Base-by-base conservation (phyloP, 2,888 invertebrate genomes). In the Leptinotarsa rubiginosa region DNA sequence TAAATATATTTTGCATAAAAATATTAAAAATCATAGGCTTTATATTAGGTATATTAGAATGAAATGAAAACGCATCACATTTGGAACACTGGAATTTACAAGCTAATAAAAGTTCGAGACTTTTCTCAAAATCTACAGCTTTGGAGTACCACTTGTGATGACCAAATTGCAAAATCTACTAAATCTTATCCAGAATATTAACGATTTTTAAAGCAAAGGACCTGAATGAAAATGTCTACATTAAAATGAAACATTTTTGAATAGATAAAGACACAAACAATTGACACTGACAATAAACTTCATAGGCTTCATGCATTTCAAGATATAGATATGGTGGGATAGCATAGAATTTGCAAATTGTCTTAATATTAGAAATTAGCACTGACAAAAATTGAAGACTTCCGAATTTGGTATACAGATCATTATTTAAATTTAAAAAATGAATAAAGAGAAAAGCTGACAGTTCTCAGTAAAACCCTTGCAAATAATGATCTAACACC, bases 1-100 rank as follows among this genome's bases (percentile, higher is more conserved):
- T 79, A 77, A 77, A 78, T 78, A 78, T 78, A 76, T 75, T 73
- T 76, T 73, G 77, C 78, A 79, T 79, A 78, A 79, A 77, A 79
- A 77, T 79, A 77, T 76, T 79, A 73, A 69, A 76, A 76, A 75
- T 73, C 73, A 79, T 78, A 79, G 77, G 79, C 76, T 77, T 77
- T 73, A 69, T 71, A 22, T 73, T 65, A 73, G 65, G 54, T 68
- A 65, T 75, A 69, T 73, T 75, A 75, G 64, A 73, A 64, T 69
- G 50, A 72, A 75, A 70, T 62, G 64, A 65, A 66, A 72, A 59
- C 67, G 41, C 69, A 71, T 72, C 65, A 72, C 52, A 67, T 62
- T 47, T 69, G 49, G 56, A 52, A 56, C 56, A 22, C 13, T 56
- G 56, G 25, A 56, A 56, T 56, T 56, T 56, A 41, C 65, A 65